phyloP scores from a whole-genome alignment of 2,113 vertebrate genomes.

The Centropristis striata region DNA sequence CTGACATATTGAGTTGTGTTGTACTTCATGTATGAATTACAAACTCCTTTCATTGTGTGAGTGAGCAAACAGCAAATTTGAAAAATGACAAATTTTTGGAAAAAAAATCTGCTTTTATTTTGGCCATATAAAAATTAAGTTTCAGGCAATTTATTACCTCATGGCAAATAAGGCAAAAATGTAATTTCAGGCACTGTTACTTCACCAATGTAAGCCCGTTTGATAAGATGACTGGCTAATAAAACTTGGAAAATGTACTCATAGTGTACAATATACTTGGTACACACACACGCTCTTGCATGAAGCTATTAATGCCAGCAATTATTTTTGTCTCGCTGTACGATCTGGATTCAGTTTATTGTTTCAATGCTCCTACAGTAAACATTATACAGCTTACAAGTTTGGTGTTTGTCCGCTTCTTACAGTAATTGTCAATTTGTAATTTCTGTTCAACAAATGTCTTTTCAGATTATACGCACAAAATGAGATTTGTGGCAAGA shows the following conservation, averaged over 20 bases:
- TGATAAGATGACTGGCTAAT: not conserved
- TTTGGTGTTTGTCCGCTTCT: not conserved
- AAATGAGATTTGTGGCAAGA: constrained; percentile 2
- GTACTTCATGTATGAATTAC: constrained; percentile 9
- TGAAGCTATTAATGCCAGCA: constrained; percentile 14
- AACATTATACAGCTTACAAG: not conserved
- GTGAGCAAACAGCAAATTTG: not conserved
- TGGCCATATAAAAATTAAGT: not conserved
- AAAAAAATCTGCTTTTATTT: not conserved
- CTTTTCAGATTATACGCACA: constrained; percentile 29
- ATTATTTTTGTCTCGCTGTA: not conserved
- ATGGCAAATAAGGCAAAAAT: not conserved
- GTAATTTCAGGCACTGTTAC: not conserved
- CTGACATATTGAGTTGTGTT: constrained; percentile 3
- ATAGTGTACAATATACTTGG: not conserved
- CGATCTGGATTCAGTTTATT: not conserved
- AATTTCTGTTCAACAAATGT: constrained; percentile 27
- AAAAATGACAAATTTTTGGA: not conserved
- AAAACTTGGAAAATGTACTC: not conserved
- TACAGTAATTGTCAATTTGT: not conserved
- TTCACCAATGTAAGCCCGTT: not conserved
- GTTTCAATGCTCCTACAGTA: not conserved
- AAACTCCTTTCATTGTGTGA: constrained; percentile 11
- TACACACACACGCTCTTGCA: not conserved
- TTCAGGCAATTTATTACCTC: not conserved